A percentile compares a stretch with the other conserved stretches of the same genome.
Evolutionary conservation across 2,113 vertebrate species (phyloP).

Genomic region (Pimephales promelas): DNA sequence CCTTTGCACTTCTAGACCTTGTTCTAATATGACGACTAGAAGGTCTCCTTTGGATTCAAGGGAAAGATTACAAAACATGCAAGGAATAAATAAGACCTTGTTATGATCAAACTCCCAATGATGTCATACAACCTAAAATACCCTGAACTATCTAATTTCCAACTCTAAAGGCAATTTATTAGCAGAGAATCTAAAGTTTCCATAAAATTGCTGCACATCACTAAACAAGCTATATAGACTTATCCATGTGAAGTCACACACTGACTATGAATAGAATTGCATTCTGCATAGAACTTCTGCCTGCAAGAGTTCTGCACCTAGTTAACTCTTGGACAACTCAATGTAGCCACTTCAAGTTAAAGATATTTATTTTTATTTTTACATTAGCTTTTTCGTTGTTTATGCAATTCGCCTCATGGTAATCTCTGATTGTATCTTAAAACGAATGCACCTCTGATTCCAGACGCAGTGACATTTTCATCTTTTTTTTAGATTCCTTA

Average conservation of each 20-base stretch:
- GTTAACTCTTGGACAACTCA: not conserved
- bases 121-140: constrained; percentile 30
- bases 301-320: not conserved
- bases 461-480: not conserved
- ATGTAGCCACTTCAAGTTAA: not conserved
- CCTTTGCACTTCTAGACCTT: not conserved
- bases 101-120: not conserved
- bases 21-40: not conserved
- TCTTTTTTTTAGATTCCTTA: not conserved
- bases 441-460: not conserved
- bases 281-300: not conserved
- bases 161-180: constrained; percentile 24
- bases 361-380: not conserved
- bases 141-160: not conserved
- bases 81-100: constrained; percentile 1
- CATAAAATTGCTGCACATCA: constrained; percentile 34
- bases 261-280: not conserved
- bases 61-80: not conserved
- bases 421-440: not conserved
- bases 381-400: not conserved
- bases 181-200: constrained; percentile 18
- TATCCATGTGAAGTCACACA: constrained; percentile 11
- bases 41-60: not conserved
- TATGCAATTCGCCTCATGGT: not conserved
- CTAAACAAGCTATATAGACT: not conserved